These are phyloP conservation scores for Microcebus ravelobensis DNA, from an alignment of 2,113 vertebrate species.

Conservation along the genomic window DNA sequence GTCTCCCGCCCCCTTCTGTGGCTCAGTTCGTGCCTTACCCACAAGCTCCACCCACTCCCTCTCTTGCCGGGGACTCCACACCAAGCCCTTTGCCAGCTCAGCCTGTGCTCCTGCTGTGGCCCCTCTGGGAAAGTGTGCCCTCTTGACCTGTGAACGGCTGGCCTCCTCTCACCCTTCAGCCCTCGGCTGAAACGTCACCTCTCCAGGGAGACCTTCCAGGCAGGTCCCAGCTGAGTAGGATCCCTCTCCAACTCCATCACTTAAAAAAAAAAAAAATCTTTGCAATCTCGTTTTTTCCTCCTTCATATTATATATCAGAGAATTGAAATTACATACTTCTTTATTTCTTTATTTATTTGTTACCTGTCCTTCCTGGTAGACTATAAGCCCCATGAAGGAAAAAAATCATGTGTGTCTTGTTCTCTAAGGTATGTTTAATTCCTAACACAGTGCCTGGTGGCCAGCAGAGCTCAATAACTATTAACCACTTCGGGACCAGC, in stretches of 20 bases:
- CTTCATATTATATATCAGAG: not conserved
- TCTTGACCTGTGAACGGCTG: not conserved
- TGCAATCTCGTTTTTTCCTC: not conserved
- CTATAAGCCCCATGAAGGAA: not conserved
- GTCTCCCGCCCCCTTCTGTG: not conserved
- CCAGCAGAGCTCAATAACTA: not conserved
- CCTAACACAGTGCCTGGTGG: not conserved
- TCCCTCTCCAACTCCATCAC: not conserved
- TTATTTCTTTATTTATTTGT: not conserved
- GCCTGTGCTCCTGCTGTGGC: fast-evolving
- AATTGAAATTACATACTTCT: not conserved
- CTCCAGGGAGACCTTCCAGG: not conserved
- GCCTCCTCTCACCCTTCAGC: not conserved
- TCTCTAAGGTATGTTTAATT: not conserved
- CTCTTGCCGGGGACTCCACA: not conserved
- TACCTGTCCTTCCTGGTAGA: not conserved
- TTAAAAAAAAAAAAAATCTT: not conserved
- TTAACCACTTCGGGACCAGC: too few relatives aligned
- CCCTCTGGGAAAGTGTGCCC: not conserved
- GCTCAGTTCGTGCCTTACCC: not conserved
- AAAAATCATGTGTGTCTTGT: not conserved
- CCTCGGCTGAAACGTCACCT: not conserved
- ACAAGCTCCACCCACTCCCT: fast-evolving
- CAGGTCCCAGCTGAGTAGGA: not conserved
- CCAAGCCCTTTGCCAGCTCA: fast-evolving